Percentiles rank a stretch among this genome's conserved stretches.
Conservation (phyloP, 2,113 vertebrate species). For the Oreotrochilus melanogaster region DNA sequence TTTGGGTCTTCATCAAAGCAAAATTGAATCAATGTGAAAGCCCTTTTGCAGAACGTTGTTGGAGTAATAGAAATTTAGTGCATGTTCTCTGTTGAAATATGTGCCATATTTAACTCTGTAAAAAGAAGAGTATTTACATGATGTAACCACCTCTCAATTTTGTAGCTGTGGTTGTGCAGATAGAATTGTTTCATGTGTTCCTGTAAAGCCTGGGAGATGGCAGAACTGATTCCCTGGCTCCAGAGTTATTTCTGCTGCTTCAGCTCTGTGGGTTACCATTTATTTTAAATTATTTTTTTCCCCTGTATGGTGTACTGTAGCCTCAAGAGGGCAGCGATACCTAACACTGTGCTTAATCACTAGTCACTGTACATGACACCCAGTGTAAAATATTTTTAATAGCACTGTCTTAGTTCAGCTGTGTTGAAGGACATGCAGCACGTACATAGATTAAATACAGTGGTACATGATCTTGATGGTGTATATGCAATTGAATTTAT, state of each 20-base stretch:
- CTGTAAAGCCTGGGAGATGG: not conserved
- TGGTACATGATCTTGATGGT: not conserved
- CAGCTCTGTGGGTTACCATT: not conserved
- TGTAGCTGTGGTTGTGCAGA: not conserved
- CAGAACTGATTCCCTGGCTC: not conserved
- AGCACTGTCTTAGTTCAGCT: not conserved
- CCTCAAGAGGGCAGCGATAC: not conserved
- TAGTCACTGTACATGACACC: rapidly evolving
- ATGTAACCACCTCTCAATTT: not conserved
- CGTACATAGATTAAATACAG: rapidly evolving
- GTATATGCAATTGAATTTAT: not conserved
- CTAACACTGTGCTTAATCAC: rapidly evolving
- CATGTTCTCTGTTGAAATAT: not conserved
- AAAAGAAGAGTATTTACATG: rapidly evolving
- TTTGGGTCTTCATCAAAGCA: not conserved
- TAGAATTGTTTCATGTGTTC: rapidly evolving
- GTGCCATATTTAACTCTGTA: not conserved
- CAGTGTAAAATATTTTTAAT: not conserved
- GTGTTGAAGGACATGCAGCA: not conserved
- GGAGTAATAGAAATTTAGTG: not conserved
- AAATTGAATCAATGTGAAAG: not conserved
- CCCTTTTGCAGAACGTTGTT: not conserved
- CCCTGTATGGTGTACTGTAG: not conserved
- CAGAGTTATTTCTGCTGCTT: not conserved
- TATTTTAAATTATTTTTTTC: not conserved